Evolutionary conservation across 2,113 vertebrate species (phyloP).

Genomic region (Syrmaticus mikado): DNA sequence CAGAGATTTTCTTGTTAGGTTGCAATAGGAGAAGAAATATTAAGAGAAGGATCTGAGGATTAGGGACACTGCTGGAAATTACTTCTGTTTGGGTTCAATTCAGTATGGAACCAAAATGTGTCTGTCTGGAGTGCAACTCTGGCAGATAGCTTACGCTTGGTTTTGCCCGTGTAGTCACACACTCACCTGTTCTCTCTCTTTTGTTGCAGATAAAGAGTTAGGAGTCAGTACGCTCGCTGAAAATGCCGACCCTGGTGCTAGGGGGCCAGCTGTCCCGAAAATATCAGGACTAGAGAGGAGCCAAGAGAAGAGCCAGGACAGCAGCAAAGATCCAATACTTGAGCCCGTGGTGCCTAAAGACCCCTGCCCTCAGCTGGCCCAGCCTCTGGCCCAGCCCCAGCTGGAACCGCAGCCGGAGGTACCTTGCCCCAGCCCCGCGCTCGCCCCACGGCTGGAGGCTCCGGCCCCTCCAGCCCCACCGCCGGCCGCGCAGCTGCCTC

Average conservation of each 20-base stretch:
- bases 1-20: background rate
- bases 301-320: slow-evolving; percentile 95
- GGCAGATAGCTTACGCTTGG: rapidly evolving
- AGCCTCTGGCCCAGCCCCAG: slow-evolving; percentile 56
- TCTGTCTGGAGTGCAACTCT: rapidly evolving
- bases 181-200: background rate
- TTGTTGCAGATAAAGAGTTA: slow-evolving; percentile 86
- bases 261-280: slow-evolving; percentile 87
- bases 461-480: slow-evolving; percentile 61
- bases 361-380: slow-evolving; percentile 71
- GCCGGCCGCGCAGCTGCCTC: slow-evolving; percentile 74
- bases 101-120: background rate
- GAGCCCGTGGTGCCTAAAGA: slow-evolving; percentile 81
- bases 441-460: slow-evolving; percentile 45
- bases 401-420: slow-evolving; percentile 62
- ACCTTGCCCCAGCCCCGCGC: slow-evolving; percentile 69
- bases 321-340: slow-evolving; percentile 82
- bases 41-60: background rate
- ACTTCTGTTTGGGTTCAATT: background rate
- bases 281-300: slow-evolving; percentile 98
- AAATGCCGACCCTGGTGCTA: slow-evolving; percentile 89
- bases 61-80: background rate
- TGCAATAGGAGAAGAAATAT: background rate
- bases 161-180: rapidly evolving
- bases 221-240: slow-evolving; percentile 82